Evolutionary conservation across 1,140 invertebrate genomes (phyloP), one percentile per base, ranked within the genome.

Genomic region (Aphelenchoides besseyi): DNA sequence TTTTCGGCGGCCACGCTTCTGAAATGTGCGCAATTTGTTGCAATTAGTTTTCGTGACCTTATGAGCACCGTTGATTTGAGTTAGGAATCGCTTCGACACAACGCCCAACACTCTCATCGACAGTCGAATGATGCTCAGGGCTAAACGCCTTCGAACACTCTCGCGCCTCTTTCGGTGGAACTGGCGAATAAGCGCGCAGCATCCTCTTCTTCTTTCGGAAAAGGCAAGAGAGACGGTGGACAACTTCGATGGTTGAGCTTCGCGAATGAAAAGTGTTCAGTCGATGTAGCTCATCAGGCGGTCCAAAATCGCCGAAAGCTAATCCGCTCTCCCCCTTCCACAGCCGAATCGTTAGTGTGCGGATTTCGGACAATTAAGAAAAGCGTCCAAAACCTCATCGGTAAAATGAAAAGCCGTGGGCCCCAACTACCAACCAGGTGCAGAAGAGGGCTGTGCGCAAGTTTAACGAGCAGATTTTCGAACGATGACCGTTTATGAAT

Each of bases 281-380:
- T 48, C 12, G 41, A 23, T 48, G 41, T 23, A 12, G 41, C 41
- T 48, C 41, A 48, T 48, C 41, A 48, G 41, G 41, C 41, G 41
- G 41, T 48, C 41, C 12, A 48, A 12, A 48, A 23, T 48, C 41
- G 41, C 41, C 41, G 23, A 48, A 12, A 48, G 41, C 41, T 48
- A 48, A 48, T 48, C 41, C 41, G 41, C 41, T 48, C 41, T 48
- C 12, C 41, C 41, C 41, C 41, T 16, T 12, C 41, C 41, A n/a
- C n/a, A n/a, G 41, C 41, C 41, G 41, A 48, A 48, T 16, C 41
- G 41, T 23, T 23, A 23, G 41, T 48, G 12, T 12, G 12, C 23
- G 41, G 12, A 48, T 48, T 48, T 12, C 41, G 41, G 41, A 48
- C 41, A 48, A 48, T 48, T 48, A 48, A 48, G 41, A 48, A 48